Evolutionary conservation across 2,888 invertebrate genomes (phyloP).

Genomic region (Eupithecia subumbrata): DNA sequence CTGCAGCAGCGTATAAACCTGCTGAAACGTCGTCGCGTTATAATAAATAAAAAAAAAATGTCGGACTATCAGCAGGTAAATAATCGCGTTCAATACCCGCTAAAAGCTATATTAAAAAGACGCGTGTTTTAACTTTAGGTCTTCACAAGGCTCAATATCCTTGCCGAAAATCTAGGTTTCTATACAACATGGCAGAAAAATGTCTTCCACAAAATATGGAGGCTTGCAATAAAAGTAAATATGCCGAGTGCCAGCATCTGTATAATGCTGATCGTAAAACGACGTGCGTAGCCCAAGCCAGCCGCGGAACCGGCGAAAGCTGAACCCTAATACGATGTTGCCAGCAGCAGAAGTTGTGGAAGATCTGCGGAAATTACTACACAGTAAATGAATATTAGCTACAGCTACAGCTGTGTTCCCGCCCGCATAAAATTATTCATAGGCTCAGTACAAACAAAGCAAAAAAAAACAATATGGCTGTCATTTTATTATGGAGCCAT

Average conservation of each 20-base stretch:
- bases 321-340: slow-evolving; percentile 39
- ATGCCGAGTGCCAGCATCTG: slow-evolving; percentile 56
- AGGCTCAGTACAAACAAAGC: no score
- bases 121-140: background rate
- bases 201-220: slow-evolving; percentile 50
- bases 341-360: slow-evolving; percentile 14
- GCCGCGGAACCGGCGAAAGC: slow-evolving; percentile 33
- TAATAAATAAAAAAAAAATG: no score
- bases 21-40: no score
- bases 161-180: slow-evolving; percentile 13
- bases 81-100: no score
- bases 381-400: background rate
- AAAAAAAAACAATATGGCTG: no score
- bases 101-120: background rate
- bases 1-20: background rate
- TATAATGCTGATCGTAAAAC: slow-evolving; percentile 55
- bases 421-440: background rate
- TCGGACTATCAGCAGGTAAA: no score
- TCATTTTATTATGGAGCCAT: no score
- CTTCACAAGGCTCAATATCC: background rate
- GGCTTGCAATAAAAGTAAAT: slow-evolving; percentile 66
- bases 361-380: background rate
- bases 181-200: slow-evolving; percentile 41
- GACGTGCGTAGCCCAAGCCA: slow-evolving; percentile 41
- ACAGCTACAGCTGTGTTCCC: background rate